phyloP scores from a whole-genome alignment of 2,888 invertebrate species.

The Iselma pallidipennis region DNA sequence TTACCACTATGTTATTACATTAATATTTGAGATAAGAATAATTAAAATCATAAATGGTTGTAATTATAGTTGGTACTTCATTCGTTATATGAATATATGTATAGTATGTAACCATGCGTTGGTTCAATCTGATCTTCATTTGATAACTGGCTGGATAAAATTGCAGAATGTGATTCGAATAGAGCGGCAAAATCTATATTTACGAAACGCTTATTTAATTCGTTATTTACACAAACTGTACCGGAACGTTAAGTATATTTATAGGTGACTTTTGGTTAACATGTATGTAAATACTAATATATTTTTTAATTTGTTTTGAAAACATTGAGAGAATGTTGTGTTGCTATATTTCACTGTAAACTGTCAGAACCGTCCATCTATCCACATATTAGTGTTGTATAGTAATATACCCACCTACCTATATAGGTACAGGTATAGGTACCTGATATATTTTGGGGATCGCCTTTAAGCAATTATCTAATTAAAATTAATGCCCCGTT shows the following conservation, averaged over 20 bases:
- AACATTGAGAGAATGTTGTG: background rate
- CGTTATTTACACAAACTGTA: too few relatives aligned
- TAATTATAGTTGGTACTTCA: conserved; percentile 48
- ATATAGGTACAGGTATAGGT: too few relatives aligned
- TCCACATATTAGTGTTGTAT: background rate
- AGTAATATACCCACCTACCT: background rate
- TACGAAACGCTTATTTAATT: too few relatives aligned
- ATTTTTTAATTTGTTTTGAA: background rate
- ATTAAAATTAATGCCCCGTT: conserved; percentile 56
- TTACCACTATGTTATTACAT: conserved; percentile 51
- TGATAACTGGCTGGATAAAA: conserved; percentile 42
- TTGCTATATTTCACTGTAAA: conserved; percentile 25
- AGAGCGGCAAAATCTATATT: too few relatives aligned
- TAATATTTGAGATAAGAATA: conserved; percentile 52
- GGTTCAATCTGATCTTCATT: conserved; percentile 48
- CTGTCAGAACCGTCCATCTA: conserved; percentile 19
- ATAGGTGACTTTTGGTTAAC: too few relatives aligned
- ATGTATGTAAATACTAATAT: too few relatives aligned
- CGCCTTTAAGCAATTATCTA: conserved; percentile 56
- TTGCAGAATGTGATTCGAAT: background rate
- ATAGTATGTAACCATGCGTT: conserved; percentile 16
- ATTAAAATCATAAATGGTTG: conserved; percentile 54
- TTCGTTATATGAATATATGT: conserved; percentile 33
- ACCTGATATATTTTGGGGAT: conserved; percentile 38
- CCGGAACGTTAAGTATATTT: too few relatives aligned